Conservation (phyloP, 2,113 vertebrate genomes). For the Hippocampus mohnikei region DNA sequence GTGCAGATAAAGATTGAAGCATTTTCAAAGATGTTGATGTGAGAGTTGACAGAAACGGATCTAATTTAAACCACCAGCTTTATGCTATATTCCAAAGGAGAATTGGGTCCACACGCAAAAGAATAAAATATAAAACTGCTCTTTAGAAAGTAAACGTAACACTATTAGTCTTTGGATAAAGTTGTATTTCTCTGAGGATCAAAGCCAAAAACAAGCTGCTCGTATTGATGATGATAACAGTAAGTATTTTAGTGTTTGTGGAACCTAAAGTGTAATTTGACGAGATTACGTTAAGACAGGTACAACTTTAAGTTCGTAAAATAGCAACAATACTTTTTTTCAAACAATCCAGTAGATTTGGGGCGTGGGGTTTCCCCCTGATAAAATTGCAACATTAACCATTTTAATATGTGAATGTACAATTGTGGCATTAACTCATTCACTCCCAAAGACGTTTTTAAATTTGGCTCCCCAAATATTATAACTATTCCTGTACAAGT, state of each 20-base stretch:
- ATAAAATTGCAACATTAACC: too few relatives aligned
- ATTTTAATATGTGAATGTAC: neutral
- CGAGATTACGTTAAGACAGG: neutral
- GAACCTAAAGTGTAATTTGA: neutral
- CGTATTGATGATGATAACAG: neutral
- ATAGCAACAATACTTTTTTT: neutral
- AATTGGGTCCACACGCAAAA: neutral
- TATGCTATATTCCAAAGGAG: neutral
- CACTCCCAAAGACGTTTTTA: too few relatives aligned
- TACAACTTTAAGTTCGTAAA: neutral
- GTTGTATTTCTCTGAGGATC: neutral
- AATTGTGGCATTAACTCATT: neutral
- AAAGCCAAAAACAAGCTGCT: neutral
- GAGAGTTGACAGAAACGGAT: neutral
- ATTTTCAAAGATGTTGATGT: neutral
- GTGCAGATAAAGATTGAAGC: neutral
- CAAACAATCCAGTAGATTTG: too few relatives aligned
- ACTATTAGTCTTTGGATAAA: neutral
- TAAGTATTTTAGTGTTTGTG: neutral
- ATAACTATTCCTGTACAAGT: neutral
- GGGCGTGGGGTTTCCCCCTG: too few relatives aligned
- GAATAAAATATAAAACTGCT: neutral
- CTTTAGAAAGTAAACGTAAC: neutral
- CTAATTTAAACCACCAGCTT: neutral
- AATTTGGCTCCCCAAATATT: too few relatives aligned